phyloP scores from a whole-genome alignment of 2,888 invertebrate species.

The Agrochola macilenta region DNA sequence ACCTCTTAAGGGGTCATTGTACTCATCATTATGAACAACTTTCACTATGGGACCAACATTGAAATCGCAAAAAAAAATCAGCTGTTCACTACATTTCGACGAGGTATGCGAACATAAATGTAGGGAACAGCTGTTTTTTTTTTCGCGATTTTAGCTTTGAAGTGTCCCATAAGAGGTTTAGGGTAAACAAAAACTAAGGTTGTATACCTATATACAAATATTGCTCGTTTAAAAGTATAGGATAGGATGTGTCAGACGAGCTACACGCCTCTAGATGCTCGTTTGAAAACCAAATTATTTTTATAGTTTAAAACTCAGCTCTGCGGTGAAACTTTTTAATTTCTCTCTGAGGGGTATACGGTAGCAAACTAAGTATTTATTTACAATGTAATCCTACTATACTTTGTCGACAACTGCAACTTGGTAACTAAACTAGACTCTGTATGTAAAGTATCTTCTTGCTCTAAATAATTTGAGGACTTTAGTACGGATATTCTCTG shows the following conservation, averaged over 20 bases:
- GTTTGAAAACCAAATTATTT: slow-evolving; percentile 57
- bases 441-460: slow-evolving; percentile 1
- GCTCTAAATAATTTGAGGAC: slow-evolving; percentile 10
- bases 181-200: too few species aligned
- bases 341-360: slow-evolving; percentile 56
- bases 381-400: slow-evolving; percentile 60
- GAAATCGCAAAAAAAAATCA: too few species aligned
- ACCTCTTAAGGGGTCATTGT: too few species aligned
- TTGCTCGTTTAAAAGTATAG: too few species aligned
- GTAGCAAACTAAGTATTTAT: slow-evolving; percentile 50
- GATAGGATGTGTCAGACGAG: background rate
- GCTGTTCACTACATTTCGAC: too few species aligned
- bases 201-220: too few species aligned
- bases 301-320: slow-evolving; percentile 42
- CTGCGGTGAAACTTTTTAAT: slow-evolving; percentile 66
- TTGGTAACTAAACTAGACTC: slow-evolving; percentile 23
- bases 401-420: slow-evolving; percentile 54
- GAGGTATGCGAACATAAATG: too few species aligned
- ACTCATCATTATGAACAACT: too few species aligned
- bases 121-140: too few species aligned
- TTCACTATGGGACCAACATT: too few species aligned
- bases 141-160: too few species aligned
- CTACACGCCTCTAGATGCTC: slow-evolving; percentile 27
- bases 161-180: too few species aligned
- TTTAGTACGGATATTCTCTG: background rate